Percentiles rank a stretch among this genome's conserved stretches.
These are phyloP conservation scores for Uria aalge DNA, from an alignment of 2,113 vertebrate species.

Conservation along the genomic window DNA sequence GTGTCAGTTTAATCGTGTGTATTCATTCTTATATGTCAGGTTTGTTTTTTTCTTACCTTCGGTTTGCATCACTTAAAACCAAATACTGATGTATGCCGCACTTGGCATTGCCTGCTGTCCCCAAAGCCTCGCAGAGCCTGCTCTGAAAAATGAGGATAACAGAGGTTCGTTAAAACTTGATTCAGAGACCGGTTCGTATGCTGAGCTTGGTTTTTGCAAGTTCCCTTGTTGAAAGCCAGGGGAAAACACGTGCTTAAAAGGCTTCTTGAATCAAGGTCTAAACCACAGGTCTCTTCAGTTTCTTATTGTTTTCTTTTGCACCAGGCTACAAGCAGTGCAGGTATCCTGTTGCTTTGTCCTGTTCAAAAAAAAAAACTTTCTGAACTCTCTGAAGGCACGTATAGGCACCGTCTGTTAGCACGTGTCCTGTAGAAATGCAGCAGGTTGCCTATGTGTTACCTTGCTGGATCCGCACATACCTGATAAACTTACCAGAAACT, in stretches of 20 bases:
- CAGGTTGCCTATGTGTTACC: background rate
- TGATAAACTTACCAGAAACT: background rate
- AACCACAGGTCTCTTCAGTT: background rate
- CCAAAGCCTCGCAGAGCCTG: background rate
- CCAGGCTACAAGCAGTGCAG: background rate
- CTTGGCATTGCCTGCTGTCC: background rate
- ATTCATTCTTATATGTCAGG: background rate
- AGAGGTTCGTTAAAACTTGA: background rate
- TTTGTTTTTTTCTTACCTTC: background rate
- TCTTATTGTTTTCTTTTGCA: background rate
- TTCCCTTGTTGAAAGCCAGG: background rate
- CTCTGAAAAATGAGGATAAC: background rate
- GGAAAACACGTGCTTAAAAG: background rate
- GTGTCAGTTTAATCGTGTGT: background rate
- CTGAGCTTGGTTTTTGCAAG: background rate
- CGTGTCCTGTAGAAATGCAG: rapidly evolving
- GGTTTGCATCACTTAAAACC: background rate
- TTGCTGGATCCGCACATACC: background rate
- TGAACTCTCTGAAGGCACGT: background rate
- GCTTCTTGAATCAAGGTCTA: background rate
- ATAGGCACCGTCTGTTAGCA: rapidly evolving
- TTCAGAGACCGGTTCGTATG: background rate
- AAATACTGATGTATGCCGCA: background rate
- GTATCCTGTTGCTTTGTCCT: background rate
- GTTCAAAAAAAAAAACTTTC: background rate